Percentiles rank a stretch among this genome's conserved stretches.
Conservation (phyloP, 2,113 vertebrate species). For the Mus pahari region DNA sequence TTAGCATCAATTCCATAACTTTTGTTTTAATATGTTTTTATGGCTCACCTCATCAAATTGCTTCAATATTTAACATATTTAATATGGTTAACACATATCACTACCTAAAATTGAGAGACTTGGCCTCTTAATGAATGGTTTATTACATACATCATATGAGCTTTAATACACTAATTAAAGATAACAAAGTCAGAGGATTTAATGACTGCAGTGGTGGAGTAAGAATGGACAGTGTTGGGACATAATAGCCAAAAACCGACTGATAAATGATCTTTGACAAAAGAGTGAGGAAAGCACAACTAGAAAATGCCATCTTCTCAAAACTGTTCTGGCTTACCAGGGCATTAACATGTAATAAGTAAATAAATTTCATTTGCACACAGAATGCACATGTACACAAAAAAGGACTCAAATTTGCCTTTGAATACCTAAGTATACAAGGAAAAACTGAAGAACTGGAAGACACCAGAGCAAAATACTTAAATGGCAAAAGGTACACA, state of each 20-base stretch:
- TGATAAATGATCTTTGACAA: background rate
- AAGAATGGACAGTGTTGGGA: background rate
- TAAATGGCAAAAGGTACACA: background rate
- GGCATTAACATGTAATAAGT: background rate
- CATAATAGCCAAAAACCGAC: too few species aligned
- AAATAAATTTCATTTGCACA: background rate
- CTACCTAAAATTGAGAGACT: background rate
- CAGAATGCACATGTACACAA: background rate
- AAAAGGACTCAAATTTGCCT: background rate
- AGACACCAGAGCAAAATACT: background rate
- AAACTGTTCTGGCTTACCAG: background rate
- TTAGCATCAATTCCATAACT: background rate
- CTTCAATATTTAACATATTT: background rate
- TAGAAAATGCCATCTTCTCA: background rate
- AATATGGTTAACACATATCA: background rate
- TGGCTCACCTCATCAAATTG: background rate
- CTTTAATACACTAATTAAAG: background rate
- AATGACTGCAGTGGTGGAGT: background rate
- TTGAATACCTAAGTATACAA: background rate
- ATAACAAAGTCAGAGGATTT: background rate
- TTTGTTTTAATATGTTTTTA: background rate
- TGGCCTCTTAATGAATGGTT: background rate
- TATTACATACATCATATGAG: background rate
- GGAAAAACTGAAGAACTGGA: background rate
- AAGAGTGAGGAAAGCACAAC: background rate